Percentiles rank a stretch among this genome's conserved stretches.
These are phyloP conservation scores for Gallinago stenura DNA, from an alignment of 2,797 vertebrate species.

Conservation along the genomic window DNA sequence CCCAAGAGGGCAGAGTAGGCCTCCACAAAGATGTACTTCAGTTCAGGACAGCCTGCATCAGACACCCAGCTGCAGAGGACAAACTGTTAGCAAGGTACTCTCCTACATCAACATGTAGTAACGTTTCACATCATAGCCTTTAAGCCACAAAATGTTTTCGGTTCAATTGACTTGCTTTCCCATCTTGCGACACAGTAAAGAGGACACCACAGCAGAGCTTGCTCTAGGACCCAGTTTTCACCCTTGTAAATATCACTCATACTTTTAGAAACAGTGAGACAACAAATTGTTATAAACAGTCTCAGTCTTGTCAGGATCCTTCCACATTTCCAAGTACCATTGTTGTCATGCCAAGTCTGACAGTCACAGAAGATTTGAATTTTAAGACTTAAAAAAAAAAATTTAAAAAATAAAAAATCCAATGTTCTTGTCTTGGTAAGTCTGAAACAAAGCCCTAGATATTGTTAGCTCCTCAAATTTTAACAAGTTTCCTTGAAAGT, in stretches of 20 bases:
- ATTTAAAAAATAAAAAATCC: too few relatives aligned
- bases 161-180: not conserved
- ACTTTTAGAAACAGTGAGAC: not conserved
- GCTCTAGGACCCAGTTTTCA: accelerated
- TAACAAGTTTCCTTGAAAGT: not conserved
- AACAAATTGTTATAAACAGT: not conserved
- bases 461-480: not conserved
- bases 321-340: not conserved
- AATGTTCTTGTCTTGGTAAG: not conserved
- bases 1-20: not conserved
- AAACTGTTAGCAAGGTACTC: not conserved
- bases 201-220: not conserved
- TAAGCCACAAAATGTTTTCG: not conserved
- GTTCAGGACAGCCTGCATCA: accelerated
- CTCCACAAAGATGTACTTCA: not conserved
- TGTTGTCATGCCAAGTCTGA: not conserved
- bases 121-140: not conserved
- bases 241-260: not conserved
- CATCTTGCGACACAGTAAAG: not conserved
- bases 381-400: not conserved
- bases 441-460: not conserved
- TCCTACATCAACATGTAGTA: not conserved
- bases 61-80: not conserved
- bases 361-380: not conserved
- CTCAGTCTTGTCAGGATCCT: not conserved